These are phyloP conservation scores for Oxyscelio sp. DNA, from an alignment of 2,888 invertebrate species.

Conservation along the genomic window DNA sequence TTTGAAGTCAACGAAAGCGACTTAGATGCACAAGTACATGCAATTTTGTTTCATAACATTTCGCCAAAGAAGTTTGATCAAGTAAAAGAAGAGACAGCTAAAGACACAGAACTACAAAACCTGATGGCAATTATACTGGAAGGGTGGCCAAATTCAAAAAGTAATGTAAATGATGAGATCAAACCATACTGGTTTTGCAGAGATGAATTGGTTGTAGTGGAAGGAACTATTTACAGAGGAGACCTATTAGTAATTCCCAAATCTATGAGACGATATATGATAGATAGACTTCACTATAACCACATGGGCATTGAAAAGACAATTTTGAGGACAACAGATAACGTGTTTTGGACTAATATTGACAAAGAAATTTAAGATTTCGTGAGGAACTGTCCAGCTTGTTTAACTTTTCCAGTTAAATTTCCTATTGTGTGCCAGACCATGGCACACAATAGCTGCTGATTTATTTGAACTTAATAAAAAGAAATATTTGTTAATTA, in stretches of 20 bases:
- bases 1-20: constrained; percentile 35
- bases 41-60: not conserved
- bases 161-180: not conserved
- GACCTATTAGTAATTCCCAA: constrained; percentile 70
- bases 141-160: constrained; percentile 38
- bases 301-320: constrained; percentile 78
- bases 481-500: constrained; percentile 73
- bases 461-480: constrained; percentile 75
- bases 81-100: constrained; percentile 1
- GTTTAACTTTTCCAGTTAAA: constrained; percentile 11
- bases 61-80: not conserved
- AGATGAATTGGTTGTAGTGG: constrained; percentile 18
- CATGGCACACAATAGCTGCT: constrained; percentile 74
- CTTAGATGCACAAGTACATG: constrained; percentile 19
- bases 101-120: not conserved
- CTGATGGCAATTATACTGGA: constrained; percentile 68
- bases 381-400: constrained; percentile 33
- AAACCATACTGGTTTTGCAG: constrained; percentile 8
- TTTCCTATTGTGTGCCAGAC: no score
- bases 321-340: constrained; percentile 68
- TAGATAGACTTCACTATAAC: constrained; percentile 75
- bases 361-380: constrained; percentile 1
- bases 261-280: constrained; percentile 69
- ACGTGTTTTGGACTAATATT: constrained; percentile 74
- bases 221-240: constrained; percentile 33